These are phyloP conservation scores for Polia nebulosa DNA, from an alignment of 2,888 invertebrate species.

Conservation along the genomic window DNA sequence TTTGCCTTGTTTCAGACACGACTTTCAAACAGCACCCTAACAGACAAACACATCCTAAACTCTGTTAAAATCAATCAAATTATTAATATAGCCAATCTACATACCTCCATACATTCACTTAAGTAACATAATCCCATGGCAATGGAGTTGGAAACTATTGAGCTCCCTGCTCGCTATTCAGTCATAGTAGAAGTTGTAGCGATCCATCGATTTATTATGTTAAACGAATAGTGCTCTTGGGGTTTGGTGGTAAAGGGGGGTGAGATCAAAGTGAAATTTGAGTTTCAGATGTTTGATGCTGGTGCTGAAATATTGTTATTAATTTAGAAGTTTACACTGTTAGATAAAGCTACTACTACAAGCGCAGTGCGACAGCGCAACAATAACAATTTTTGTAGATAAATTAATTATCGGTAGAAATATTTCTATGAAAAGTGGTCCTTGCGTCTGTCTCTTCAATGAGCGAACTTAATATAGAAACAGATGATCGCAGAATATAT, in stretches of 20 bases:
- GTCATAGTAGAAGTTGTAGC: constrained; percentile 57
- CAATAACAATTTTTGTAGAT: too few relatives aligned
- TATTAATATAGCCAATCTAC: constrained; percentile 52
- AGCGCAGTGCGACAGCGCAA: background rate
- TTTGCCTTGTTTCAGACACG: background rate
- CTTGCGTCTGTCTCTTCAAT: too few relatives aligned
- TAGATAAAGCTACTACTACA: too few relatives aligned
- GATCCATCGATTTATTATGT: constrained; percentile 66
- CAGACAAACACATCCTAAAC: constrained; percentile 21
- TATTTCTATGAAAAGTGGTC: too few relatives aligned
- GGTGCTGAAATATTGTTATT: constrained; percentile 8
- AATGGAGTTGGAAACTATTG: constrained; percentile 59
- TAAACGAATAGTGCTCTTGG: constrained; percentile 64
- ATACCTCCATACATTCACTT: constrained; percentile 61
- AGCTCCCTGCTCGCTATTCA: constrained; percentile 62
- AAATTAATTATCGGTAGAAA: too few relatives aligned
- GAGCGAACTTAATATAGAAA: too few relatives aligned
- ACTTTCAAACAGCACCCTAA: constrained; percentile 10
- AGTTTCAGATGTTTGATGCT: constrained; percentile 27
- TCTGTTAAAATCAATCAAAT: constrained; percentile 58
- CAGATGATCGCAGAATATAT: too few relatives aligned
- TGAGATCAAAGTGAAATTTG: constrained; percentile 43
- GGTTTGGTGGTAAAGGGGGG: constrained; percentile 37
- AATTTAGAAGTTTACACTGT: constrained; percentile 4
- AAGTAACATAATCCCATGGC: constrained; percentile 57